phyloP scores from a whole-genome alignment of 2,888 invertebrate genomes.

The Exephanes ischioxanthus region DNA sequence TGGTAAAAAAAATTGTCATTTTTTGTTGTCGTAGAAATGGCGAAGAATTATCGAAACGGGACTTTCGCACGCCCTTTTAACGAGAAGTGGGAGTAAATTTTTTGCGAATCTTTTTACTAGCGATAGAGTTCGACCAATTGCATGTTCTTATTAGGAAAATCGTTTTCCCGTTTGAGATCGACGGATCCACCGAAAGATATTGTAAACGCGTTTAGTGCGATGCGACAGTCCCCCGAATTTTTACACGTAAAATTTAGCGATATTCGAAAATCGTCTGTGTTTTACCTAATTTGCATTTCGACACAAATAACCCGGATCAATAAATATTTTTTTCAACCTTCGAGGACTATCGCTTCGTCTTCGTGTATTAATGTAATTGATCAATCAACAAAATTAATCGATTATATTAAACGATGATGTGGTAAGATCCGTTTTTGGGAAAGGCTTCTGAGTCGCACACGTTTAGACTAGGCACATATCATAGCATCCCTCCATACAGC shows the following conservation, averaged over 20 bases:
- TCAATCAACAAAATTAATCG: background rate
- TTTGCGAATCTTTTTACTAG: conserved; percentile 70
- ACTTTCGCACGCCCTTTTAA: conserved; percentile 27
- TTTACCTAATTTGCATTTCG: too few relatives aligned
- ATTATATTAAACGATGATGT: conserved; percentile 2
- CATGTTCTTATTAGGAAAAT: conserved; percentile 78
- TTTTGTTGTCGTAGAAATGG: background rate
- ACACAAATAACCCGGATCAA: too few relatives aligned
- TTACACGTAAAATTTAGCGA: too few relatives aligned
- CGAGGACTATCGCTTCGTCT: too few relatives aligned
- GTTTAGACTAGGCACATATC: conserved; percentile 82
- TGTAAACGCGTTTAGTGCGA: background rate
- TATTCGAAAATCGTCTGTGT: too few relatives aligned
- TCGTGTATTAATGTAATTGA: background rate
- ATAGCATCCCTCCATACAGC: conserved; percentile 78
- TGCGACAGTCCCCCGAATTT: background rate
- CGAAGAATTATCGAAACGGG: conserved; percentile 1
- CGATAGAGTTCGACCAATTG: conserved; percentile 82
- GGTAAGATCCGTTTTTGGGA: conserved; percentile 14
- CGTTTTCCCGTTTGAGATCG: conserved; percentile 10
- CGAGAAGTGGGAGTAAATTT: conserved; percentile 34
- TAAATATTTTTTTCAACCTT: too few relatives aligned
- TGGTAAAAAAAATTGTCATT: background rate
- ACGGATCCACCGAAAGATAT: background rate
- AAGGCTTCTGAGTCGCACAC: conserved; percentile 67